Evolutionary conservation across 2,888 invertebrate genomes (phyloP), one percentile per base, ranked within the genome.

Genomic region (Odontocolon sp.): DNA sequence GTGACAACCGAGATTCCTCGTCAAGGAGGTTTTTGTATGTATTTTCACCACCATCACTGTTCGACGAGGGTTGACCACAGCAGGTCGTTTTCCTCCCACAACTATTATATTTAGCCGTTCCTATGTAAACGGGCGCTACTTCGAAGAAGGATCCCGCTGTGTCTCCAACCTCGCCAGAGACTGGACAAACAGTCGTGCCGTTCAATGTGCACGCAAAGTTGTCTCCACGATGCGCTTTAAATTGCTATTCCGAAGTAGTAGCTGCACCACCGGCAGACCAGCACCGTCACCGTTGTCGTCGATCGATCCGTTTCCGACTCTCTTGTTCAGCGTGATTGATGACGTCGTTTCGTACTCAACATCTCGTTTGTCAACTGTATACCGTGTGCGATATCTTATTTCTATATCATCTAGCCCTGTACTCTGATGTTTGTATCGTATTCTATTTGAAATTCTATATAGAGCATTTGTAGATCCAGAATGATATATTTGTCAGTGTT

Each of bases 101-200:
- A 77, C 69, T 78, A 77, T 79, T 75, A 79, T 74, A 74, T 80
- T 74, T 78, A 80, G 64, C 72, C 64, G 63, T 56, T 40, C 28
- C 61, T 69, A 47, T 66, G 81, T 68, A 81, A 80, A 78, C 81
- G 73, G 42, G 52, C 52, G 59, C 18, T 56, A n/a, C 59, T 59
- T 50, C 28, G 5, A 21, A 31, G 61, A 23, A 21, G 9, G 14
- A 38, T 21, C 40, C 64, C 28, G 21, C 42, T 23, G 56, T 63
- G 63, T 56, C 16, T 42, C 42, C 26, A 42, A 33, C 23, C 42
- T 11, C 4, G 8, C 11, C 42, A 36, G 50, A 64, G 70, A 54
- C 68, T 77, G 63, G 75, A 67, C 75, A 78, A 82, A 81, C 77
- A 69, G 16, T 28, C 18, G 36, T 68, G 67, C 9, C 63, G 31